Conservation (phyloP, 1,140 invertebrate genomes). For the Drosophila virilis region DNA sequence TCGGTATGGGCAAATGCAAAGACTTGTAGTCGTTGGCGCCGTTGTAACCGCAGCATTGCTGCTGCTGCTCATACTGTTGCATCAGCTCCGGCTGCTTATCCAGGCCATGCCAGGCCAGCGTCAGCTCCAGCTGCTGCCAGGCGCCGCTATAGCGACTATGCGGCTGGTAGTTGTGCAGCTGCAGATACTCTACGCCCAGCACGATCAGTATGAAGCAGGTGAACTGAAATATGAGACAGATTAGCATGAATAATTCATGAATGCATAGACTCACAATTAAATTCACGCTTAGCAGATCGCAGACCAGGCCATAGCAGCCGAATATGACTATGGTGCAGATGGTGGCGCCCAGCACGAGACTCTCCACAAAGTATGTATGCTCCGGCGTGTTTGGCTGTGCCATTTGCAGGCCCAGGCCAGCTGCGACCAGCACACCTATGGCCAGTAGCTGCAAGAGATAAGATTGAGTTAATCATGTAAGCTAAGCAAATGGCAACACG, state of each 20-base stretch:
- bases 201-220: constrained; percentile 70
- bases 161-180: constrained; percentile 70
- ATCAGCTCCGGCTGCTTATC: constrained; percentile 56
- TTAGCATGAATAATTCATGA: not conserved
- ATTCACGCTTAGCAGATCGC: constrained; percentile 70
- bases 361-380: constrained; percentile 78
- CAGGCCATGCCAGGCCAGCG: constrained; percentile 62
- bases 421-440: constrained; percentile 63
- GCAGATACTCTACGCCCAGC: constrained; percentile 67
- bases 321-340: constrained; percentile 77
- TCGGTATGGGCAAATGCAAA: constrained; percentile 59
- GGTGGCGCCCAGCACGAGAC: constrained; percentile 68
- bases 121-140: constrained; percentile 64
- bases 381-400: constrained; percentile 71
- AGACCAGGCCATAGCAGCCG: constrained; percentile 73
- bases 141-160: constrained; percentile 43
- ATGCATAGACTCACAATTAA: constrained; percentile 56
- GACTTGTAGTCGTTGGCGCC: constrained; percentile 64
- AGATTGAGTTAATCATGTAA: not conserved
- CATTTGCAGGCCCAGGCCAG: constrained; percentile 64
- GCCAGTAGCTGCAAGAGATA: constrained; percentile 59
- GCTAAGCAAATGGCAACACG: not conserved
- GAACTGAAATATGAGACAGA: constrained; percentile 38
- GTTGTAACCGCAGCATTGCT: constrained; percentile 66
- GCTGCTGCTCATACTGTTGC: constrained; percentile 53